A percentile compares a stretch with the other conserved stretches of the same genome.
Conservation (phyloP, 2,113 vertebrate genomes). For the Rhegmatorhina hoffmannsi region DNA sequence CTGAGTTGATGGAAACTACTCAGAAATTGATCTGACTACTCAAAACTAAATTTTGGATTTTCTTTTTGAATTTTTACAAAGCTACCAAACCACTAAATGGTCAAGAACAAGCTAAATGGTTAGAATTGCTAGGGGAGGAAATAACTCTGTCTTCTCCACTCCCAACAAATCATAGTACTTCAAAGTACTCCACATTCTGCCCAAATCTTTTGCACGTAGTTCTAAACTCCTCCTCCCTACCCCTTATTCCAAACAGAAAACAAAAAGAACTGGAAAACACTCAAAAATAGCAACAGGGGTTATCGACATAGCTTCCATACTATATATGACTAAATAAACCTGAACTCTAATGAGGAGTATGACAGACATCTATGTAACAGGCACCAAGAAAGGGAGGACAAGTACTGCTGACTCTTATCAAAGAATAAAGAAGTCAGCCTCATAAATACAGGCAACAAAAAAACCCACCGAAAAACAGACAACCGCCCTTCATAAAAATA, state of each 20-base stretch:
- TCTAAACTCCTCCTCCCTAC: not conserved
- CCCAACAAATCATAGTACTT: not conserved
- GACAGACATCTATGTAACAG: not conserved
- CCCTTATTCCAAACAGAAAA: not conserved
- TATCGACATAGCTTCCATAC: not conserved
- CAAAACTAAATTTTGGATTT: not conserved
- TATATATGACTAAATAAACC: not conserved
- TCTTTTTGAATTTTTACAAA: not conserved
- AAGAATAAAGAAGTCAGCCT: not conserved
- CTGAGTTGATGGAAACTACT: not conserved
- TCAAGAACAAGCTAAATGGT: not conserved
- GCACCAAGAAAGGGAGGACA: not conserved
- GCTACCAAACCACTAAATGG: not conserved
- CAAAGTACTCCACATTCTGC: not conserved
- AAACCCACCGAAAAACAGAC: not conserved
- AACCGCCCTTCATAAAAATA: not conserved
- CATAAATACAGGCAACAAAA: not conserved
- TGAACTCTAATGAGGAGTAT: not conserved
- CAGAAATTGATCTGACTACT: not conserved
- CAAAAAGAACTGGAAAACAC: not conserved
- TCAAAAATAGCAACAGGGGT: not conserved
- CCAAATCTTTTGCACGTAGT: not conserved
- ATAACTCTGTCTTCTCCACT: too few species aligned
- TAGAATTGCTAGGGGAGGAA: not conserved
- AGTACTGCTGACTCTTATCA: not conserved